These are phyloP conservation scores for Oostethus manadensis DNA, from an alignment of 2,113 vertebrate genomes.

Conservation along the genomic window DNA sequence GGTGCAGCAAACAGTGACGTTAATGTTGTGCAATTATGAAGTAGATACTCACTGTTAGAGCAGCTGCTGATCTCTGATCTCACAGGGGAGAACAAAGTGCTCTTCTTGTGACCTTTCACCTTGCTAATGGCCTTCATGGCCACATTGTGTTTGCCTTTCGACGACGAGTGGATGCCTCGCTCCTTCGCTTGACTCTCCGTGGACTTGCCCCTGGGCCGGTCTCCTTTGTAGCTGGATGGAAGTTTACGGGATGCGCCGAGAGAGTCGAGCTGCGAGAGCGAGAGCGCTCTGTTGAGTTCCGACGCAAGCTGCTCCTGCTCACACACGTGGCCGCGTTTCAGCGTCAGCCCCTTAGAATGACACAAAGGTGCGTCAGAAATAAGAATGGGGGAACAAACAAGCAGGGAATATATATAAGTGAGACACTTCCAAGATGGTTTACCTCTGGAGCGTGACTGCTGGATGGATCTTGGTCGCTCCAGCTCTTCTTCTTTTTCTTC, in stretches of 20 bases:
- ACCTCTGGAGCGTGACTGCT: slow-evolving; percentile 84
- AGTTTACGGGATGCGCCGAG: slow-evolving; percentile 65
- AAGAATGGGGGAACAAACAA: fast-evolving
- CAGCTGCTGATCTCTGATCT: slow-evolving; percentile 95
- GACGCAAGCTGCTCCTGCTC: slow-evolving; percentile 92
- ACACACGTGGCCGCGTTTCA: slow-evolving; percentile 77
- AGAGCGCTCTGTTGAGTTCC: slow-evolving; percentile 89
- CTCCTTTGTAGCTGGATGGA: slow-evolving; percentile 15
- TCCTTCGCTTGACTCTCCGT: slow-evolving; percentile 75
- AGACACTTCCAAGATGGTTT: slow-evolving; percentile 13
- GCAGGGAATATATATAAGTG: not conserved
- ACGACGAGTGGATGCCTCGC: slow-evolving; percentile 66
- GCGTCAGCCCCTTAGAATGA: slow-evolving; percentile 70
- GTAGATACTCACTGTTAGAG: slow-evolving; percentile 87
- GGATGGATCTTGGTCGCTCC: slow-evolving; percentile 79
- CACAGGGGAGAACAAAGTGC: slow-evolving; percentile 78
- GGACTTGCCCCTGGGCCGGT: slow-evolving; percentile 67
- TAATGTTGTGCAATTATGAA: not conserved
- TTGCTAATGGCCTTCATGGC: slow-evolving; percentile 75
- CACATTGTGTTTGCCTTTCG: slow-evolving; percentile 85
- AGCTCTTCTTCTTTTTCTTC: slow-evolving; percentile 78
- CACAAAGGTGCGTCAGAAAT: not conserved
- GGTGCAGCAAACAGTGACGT: not conserved
- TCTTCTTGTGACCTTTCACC: slow-evolving; percentile 84
- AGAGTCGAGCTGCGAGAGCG: slow-evolving; percentile 86